Evolutionary conservation across 2,113 vertebrate genomes (phyloP).

Genomic region (Capricornis sumatraensis): DNA sequence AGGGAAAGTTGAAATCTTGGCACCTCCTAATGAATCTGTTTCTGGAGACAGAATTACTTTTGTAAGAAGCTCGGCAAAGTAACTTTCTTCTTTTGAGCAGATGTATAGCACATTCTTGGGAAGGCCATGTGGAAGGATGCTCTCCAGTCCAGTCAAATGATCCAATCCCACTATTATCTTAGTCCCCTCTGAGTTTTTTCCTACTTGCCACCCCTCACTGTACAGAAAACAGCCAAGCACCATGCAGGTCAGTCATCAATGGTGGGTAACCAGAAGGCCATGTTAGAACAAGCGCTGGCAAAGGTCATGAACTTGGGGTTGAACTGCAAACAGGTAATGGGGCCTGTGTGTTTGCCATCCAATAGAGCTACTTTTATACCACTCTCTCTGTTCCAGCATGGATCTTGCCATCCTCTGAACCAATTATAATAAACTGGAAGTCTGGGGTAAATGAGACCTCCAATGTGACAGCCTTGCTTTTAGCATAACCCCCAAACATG

Average conservation of each 20-base stretch:
- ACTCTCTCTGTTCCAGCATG: constrained; percentile 98
- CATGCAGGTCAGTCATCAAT: constrained; percentile 88
- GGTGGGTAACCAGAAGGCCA: constrained; percentile 99
- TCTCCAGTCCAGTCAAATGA: constrained; percentile 62
- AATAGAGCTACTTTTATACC: constrained; percentile 97
- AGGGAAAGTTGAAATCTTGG: constrained; percentile 92
- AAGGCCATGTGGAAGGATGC: constrained; percentile 65
- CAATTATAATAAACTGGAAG: constrained; percentile 98
- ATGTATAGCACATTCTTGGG: constrained; percentile 60
- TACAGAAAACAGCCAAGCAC: constrained; percentile 48
- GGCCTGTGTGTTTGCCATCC: constrained; percentile 97
- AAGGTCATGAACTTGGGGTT: constrained; percentile 99
- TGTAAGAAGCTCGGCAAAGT: constrained; percentile 74
- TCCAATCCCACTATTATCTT: constrained; percentile 68
- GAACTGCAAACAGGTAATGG: constrained; percentile 97
- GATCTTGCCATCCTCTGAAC: constrained; percentile 98
- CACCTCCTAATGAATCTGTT: constrained; percentile 86
- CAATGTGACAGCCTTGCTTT: constrained; percentile 94
- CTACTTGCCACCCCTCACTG: constrained; percentile 72
- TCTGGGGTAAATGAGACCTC: constrained; percentile 99
- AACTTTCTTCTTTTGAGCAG: constrained; percentile 49
- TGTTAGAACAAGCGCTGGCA: constrained; percentile 98
- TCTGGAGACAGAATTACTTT: constrained; percentile 89
- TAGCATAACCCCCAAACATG: constrained; percentile 98
- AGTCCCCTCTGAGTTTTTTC: constrained; percentile 50